Conservation (phyloP, 2,797 vertebrate genomes). For the Cyclura pinguis region DNA sequence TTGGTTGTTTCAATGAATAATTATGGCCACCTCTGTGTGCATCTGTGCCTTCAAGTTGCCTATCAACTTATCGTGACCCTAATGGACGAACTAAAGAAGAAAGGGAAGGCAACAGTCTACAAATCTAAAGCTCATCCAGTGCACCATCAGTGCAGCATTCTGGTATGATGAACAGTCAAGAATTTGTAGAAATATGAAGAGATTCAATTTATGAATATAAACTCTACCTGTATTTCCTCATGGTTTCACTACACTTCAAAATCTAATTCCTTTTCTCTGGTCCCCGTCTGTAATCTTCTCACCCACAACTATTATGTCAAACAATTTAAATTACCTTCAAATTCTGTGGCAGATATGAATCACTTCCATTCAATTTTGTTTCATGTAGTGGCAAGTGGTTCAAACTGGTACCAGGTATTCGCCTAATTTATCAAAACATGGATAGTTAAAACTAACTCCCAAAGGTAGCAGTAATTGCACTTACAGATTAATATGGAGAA, state of each 20-base stretch:
- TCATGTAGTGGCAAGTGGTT: constrained; percentile 51
- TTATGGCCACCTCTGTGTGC: too few relatives aligned
- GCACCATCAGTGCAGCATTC: neutral
- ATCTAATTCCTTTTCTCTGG: neutral
- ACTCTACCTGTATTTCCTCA: neutral
- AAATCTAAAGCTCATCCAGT: neutral
- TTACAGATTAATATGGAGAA: neutral
- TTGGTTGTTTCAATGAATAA: too few relatives aligned
- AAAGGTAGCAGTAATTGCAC: neutral
- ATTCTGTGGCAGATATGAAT: constrained; percentile 55
- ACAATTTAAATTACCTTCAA: constrained; percentile 72
- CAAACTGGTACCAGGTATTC: constrained; percentile 62
- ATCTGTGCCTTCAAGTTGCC: too few relatives aligned
- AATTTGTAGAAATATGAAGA: neutral
- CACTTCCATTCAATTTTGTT: constrained; percentile 66
- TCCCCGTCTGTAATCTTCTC: neutral
- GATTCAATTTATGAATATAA: neutral
- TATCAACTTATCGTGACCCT: too few relatives aligned
- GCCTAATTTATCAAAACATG: constrained; percentile 65
- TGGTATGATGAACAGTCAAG: neutral
- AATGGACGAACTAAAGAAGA: neutral
- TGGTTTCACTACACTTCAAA: neutral
- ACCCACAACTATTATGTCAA: neutral
- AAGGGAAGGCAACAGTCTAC: neutral
- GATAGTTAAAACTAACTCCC: neutral